phyloP scores from a whole-genome alignment of 1,140 invertebrate species.

The Zaprionus gabonicus region DNA sequence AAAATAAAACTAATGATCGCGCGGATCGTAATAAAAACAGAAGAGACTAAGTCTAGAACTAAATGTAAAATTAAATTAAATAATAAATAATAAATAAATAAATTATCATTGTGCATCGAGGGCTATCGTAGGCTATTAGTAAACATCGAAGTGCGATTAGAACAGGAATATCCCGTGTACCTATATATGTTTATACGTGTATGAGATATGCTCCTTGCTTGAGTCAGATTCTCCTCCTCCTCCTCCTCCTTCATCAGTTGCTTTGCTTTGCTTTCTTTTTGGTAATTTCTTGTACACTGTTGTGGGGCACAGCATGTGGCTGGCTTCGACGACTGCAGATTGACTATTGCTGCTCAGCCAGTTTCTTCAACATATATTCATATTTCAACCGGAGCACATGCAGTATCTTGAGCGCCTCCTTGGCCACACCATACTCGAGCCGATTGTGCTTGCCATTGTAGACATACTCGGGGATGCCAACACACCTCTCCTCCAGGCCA shows the following conservation, averaged over 20 bases:
- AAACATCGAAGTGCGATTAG: background rate
- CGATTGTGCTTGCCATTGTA: background rate
- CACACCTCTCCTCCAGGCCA: background rate
- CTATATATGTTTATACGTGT: background rate
- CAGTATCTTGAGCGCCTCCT: constrained; percentile 44
- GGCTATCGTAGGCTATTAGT: constrained; percentile 11
- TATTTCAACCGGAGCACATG: constrained; percentile 37
- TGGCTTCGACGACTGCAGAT: too few species aligned
- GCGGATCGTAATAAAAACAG: background rate
- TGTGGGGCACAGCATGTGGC: background rate
- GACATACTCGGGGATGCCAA: background rate
- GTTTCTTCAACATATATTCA: background rate
- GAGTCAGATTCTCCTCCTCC: constrained; percentile 8
- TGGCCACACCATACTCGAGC: constrained; percentile 4
- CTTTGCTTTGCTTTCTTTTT: constrained; percentile 20
- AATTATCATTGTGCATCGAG: background rate
- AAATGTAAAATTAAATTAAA: background rate
- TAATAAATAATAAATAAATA: constrained; percentile 18
- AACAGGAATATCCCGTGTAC: background rate
- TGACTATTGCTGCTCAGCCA: background rate
- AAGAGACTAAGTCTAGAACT: background rate
- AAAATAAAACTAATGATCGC: constrained; percentile 13
- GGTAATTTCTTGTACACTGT: constrained; percentile 39
- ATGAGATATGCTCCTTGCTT: constrained; percentile 2
- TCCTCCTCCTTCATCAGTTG: constrained; percentile 10